phyloP scores from a whole-genome alignment of 2,113 vertebrate genomes.

The Amazona guildingii region DNA sequence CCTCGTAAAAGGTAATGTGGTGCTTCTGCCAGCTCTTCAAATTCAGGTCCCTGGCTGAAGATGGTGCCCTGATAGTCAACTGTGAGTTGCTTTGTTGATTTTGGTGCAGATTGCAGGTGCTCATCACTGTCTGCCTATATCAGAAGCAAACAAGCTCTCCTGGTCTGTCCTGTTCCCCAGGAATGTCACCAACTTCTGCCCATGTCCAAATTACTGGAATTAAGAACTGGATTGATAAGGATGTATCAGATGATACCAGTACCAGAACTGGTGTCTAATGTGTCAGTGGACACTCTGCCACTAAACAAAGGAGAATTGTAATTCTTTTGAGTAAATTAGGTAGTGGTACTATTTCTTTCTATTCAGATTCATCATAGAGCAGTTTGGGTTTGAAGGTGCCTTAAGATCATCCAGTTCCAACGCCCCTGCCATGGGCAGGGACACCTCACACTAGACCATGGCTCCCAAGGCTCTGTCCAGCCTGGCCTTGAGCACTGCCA shows the following conservation, averaged over 20 bases:
- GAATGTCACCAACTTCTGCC: neutral
- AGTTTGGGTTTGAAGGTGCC: neutral
- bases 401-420: neutral
- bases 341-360: too few relatives aligned
- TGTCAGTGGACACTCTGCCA: neutral
- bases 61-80: neutral
- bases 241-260: neutral
- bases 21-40: neutral
- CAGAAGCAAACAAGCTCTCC: neutral
- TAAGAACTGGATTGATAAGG: neutral
- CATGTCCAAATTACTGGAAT: neutral
- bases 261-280: neutral
- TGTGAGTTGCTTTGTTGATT: neutral
- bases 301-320: neutral
- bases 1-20: neutral
- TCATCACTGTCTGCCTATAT: neutral
- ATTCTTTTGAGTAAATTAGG: neutral
- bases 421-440: neutral
- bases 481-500: neutral
- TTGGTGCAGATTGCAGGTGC: neutral
- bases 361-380: neutral
- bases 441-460: neutral
- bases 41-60: neutral
- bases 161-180: rapidly evolving
- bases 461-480: neutral